A percentile compares a stretch with the other conserved stretches of the same genome.
These are phyloP conservation scores for Philypnodon macrostomus DNA, from an alignment of 2,797 vertebrate species.

Conservation along the genomic window DNA sequence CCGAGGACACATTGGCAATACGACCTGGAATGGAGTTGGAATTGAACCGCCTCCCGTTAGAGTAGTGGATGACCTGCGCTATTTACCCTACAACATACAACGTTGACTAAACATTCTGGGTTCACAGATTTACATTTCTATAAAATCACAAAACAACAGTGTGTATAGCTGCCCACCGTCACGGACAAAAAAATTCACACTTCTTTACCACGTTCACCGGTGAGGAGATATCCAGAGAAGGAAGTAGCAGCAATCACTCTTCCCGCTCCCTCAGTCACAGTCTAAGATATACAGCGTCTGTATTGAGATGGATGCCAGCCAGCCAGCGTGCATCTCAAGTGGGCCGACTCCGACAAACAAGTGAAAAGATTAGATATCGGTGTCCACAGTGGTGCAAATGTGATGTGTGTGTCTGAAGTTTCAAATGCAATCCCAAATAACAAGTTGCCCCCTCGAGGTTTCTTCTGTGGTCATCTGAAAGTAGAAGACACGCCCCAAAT, in stretches of 20 bases:
- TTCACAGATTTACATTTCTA: too few relatives aligned
- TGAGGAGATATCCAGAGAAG: constrained; percentile 3
- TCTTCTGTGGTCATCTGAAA: constrained; percentile 37
- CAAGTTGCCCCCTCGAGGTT: constrained; percentile 27
- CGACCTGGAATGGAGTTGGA: too few relatives aligned
- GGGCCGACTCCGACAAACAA: constrained; percentile 22
- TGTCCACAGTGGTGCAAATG: background rate
- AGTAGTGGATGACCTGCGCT: too few relatives aligned
- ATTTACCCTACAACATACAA: too few relatives aligned
- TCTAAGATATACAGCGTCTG: constrained; percentile 45
- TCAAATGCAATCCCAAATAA: constrained; percentile 24
- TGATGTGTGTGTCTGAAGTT: background rate
- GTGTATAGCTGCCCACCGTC: too few relatives aligned
- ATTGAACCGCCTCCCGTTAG: too few relatives aligned
- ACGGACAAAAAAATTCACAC: background rate
- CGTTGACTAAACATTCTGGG: too few relatives aligned
- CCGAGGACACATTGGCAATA: too few relatives aligned
- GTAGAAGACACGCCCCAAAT: constrained; percentile 45
- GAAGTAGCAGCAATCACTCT: constrained; percentile 30
- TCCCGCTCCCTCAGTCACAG: constrained; percentile 35
- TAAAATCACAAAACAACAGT: too few relatives aligned
- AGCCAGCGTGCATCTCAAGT: constrained; percentile 14
- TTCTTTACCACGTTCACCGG: too few relatives aligned
- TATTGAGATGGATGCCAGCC: constrained; percentile 38
- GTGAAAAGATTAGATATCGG: constrained; percentile 13